Percentiles rank a stretch among this genome's conserved stretches.
phyloP scores from a whole-genome alignment of 2,113 vertebrate genomes.

The Cephalopholis sonnerati region DNA sequence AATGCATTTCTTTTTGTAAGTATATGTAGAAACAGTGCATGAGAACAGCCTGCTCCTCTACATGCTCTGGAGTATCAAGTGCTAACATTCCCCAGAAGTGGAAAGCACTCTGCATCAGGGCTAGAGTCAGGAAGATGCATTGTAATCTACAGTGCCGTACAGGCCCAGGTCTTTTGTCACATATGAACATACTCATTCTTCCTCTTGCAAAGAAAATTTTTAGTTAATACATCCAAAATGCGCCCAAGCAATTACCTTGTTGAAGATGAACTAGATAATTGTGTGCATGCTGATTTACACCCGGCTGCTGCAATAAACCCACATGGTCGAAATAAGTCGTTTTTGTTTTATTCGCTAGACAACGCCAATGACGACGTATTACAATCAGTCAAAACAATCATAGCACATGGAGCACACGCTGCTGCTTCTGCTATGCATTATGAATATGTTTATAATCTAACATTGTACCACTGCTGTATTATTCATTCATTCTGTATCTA shows the following conservation, averaged over 20 bases:
- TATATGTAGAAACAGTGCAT: too few relatives aligned
- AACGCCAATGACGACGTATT: neutral
- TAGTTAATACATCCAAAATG: neutral
- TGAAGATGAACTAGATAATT: neutral
- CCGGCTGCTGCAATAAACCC: neutral
- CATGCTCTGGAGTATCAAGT: too few relatives aligned
- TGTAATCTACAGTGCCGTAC: neutral
- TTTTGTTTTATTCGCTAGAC: neutral
- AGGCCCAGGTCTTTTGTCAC: neutral
- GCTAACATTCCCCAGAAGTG: too few relatives aligned
- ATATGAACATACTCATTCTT: neutral
- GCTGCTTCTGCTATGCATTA: neutral
- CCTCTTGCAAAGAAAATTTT: conserved; percentile 13
- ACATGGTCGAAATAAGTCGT: neutral
- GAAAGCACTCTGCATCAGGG: neutral
- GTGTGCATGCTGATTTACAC: too few relatives aligned
- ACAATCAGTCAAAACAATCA: conserved; percentile 27
- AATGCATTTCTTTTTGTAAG: too few relatives aligned
- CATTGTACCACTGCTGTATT: conserved; percentile 12
- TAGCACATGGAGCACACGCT: neutral
- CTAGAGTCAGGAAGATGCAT: neutral
- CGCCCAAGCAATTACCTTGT: neutral
- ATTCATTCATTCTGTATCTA: conserved; percentile 31
- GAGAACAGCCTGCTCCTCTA: too few relatives aligned
- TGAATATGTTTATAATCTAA: conserved; percentile 33